Conservation (phyloP, 2,113 vertebrate genomes). For the Spilogale gracilis region DNA sequence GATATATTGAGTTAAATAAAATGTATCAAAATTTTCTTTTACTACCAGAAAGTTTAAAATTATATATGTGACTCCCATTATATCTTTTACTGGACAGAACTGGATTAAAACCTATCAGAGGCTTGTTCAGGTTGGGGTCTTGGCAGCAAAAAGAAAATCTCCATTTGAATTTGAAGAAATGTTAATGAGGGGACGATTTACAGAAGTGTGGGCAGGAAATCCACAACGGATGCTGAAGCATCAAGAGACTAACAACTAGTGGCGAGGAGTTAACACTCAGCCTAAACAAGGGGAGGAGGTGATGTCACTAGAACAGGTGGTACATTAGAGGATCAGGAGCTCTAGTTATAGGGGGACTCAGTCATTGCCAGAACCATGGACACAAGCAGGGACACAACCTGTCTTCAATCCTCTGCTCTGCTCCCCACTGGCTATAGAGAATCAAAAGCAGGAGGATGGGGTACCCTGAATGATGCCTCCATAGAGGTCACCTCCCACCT, state of each 20-base stretch:
- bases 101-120: background rate
- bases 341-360: background rate
- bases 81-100: background rate
- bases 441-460: background rate
- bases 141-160: constrained; percentile 34
- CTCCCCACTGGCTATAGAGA: background rate
- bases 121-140: background rate
- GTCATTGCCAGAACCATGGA: background rate
- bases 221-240: background rate
- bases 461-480: background rate
- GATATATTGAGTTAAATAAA: background rate
- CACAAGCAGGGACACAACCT: background rate
- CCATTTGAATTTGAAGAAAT: background rate
- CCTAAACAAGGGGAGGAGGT: background rate
- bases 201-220: background rate
- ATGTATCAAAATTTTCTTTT: constrained; percentile 43
- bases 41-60: constrained; percentile 40
- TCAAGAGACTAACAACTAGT: background rate
- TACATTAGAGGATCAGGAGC: background rate
- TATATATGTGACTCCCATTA: background rate
- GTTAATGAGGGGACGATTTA: background rate
- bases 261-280: background rate
- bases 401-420: background rate
- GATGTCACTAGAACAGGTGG: background rate
- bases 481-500: background rate